Percentiles rank a stretch among this genome's conserved stretches.
Conservation (phyloP, 2,797 vertebrate genomes). For the Acipenser ruthenus region DNA sequence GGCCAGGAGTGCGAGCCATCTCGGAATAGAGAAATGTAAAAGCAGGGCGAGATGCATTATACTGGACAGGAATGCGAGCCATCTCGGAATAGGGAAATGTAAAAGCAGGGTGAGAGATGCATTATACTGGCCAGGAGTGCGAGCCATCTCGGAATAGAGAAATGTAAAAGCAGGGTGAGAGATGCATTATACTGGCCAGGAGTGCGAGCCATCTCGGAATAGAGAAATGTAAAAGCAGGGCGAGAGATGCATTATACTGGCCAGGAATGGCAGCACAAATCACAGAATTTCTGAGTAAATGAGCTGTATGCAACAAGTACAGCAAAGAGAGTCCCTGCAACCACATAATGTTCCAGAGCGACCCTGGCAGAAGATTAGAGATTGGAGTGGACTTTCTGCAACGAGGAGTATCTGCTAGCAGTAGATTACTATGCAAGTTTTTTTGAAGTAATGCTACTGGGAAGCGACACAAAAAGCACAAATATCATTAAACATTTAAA, state of each 20-base stretch:
- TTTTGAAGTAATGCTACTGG: constrained; percentile 14
- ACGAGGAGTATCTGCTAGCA: constrained; percentile 17
- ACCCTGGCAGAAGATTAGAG: constrained; percentile 21
- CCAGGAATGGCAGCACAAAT: constrained; percentile 13
- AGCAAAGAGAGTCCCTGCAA: constrained; percentile 12
- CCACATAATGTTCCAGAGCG: constrained; percentile 19
- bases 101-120: no score
- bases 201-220: no score
- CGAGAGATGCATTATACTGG: no score
- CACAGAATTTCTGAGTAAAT: constrained; percentile 13
- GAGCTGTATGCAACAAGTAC: constrained; percentile 9
- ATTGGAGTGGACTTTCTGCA: constrained; percentile 17
- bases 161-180: no score
- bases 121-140: no score
- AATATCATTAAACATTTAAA: constrained; percentile 18
- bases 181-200: no score
- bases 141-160: no score
- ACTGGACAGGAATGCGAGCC: constrained; percentile 17
- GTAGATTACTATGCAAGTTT: constrained; percentile 19
- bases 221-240: no score
- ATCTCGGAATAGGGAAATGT: constrained; percentile 13
- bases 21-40: no score
- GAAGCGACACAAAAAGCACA: constrained; percentile 14
- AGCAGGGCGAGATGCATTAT: no score
- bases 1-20: no score